These are phyloP conservation scores for Hyperoplus lanceolatus DNA, from an alignment of 2,797 vertebrate species.

Conservation along the genomic window DNA sequence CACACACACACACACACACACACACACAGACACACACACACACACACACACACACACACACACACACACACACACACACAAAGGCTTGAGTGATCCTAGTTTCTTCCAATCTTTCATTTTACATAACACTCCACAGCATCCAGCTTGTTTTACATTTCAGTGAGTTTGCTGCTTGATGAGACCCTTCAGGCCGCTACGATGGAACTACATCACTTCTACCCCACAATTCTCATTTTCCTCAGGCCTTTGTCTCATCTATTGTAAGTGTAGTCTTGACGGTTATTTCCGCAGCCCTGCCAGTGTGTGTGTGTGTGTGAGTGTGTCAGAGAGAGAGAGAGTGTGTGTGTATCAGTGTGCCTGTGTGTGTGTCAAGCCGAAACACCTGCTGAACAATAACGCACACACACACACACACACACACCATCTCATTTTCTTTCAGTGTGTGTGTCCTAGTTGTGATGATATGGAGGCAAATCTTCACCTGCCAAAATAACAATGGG, in stretches of 20 bases:
- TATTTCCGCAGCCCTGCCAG: slow-evolving; percentile 33
- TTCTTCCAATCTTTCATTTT: slow-evolving; percentile 68
- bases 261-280: slow-evolving; percentile 64
- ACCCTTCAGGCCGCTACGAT: slow-evolving; percentile 66
- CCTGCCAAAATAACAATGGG: too few relatives aligned
- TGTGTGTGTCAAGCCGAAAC: too few relatives aligned
- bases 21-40: too few relatives aligned
- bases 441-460: too few relatives aligned
- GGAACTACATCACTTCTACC: slow-evolving; percentile 61
- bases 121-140: slow-evolving; percentile 51
- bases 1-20: too few relatives aligned
- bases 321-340: not conserved
- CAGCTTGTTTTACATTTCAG: slow-evolving; percentile 75
- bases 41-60: too few relatives aligned
- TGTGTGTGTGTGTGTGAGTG: not conserved
- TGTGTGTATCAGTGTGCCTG: slow-evolving; percentile 5
- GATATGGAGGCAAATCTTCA: too few relatives aligned
- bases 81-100: slow-evolving; percentile 65
- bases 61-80: slow-evolving; percentile 15
- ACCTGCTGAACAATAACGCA: too few relatives aligned
- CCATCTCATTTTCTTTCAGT: too few relatives aligned
- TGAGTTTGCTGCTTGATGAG: slow-evolving; percentile 75
- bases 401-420: too few relatives aligned
- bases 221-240: slow-evolving; percentile 47
- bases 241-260: slow-evolving; percentile 70